Evolutionary conservation across 92 coral and sea anemone species (phyloP), one percentile per base, ranked within the genome.

Genomic region (Bergia sp.): DNA sequence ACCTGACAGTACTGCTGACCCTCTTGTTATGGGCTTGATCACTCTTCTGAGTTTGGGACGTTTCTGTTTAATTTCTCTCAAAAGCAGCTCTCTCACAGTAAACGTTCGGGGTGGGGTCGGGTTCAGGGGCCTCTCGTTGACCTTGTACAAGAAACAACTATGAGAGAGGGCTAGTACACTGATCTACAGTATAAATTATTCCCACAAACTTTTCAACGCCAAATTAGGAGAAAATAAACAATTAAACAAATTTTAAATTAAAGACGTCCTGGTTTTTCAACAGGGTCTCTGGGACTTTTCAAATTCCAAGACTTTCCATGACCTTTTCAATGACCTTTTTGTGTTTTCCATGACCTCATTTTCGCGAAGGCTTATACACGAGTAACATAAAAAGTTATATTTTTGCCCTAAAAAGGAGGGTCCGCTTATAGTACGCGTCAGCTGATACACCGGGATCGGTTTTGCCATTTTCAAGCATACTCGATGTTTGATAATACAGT

Each of bases 91-190:
- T n/a, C 87, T 50, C 40, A 44, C 23, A 49, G 65, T 43, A 71
- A 84, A 69, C 43, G 87, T 84, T 40, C 87, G 77, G 41, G 87
- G 87, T 45, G 87, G 87, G 45, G 79, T 29, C 18, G 87, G 87
- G 77, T 84, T 84, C 12, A 84, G 18, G 38, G 64, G 79, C 11
- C 87, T 42, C 39, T 84, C 87, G 64, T 44, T 45, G 38, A 69
- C 87, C 87, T 84, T 43, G 79, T 16, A 69, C 41, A 18, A 64
- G 40, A 23, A 39, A 40, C 16, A 73, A 73, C 13, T 4, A 36
- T 1, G 15, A 36, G 39, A 15, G 1, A 29, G 8, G 73, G 16
- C 2, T 53, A 53, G 58, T 53, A 2, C 16, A 11, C 10, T 12
- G 16, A 53, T 53, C 11, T 11, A 53, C 58, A 53, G 58, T 53